Evolutionary conservation across 2,113 vertebrate species (phyloP).

Genomic region (Brachypteracias leptosomus): DNA sequence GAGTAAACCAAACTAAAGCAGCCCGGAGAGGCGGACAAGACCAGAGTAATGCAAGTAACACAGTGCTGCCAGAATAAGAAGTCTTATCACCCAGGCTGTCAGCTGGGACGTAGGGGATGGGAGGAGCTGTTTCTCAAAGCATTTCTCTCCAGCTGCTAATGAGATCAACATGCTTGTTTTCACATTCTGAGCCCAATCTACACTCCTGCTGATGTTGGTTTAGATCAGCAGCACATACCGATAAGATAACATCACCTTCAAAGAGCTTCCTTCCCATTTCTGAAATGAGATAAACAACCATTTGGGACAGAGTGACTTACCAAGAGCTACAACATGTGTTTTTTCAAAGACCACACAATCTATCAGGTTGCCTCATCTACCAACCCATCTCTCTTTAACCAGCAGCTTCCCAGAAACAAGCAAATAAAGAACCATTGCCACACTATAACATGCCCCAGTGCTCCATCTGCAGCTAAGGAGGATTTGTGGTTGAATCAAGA

Average conservation of each 20-base stretch:
- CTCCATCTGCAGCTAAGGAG: not conserved
- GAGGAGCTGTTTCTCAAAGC: conserved; percentile 68
- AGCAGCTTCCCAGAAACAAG: not conserved
- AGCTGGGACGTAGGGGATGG: conserved; percentile 80
- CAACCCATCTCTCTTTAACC: not conserved
- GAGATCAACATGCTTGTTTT: not conserved
- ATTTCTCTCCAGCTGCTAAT: conserved; percentile 71
- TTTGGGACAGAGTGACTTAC: not conserved
- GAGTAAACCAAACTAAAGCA: not conserved
- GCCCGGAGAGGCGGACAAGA: not conserved
- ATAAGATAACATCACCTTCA: conserved; percentile 78
- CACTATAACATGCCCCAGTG: not conserved
- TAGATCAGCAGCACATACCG: conserved; percentile 12
- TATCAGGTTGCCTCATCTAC: not conserved
- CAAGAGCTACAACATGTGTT: not conserved
- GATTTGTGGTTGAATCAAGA: not conserved
- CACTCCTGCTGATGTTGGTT: not conserved
- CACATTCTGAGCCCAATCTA: not conserved
- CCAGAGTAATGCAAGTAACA: not conserved
- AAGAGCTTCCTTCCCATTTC: conserved; percentile 74
- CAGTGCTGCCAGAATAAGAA: not conserved
- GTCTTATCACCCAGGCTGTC: conserved; percentile 75
- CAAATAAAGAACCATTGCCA: not conserved
- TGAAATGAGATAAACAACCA: not conserved
- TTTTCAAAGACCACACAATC: not conserved